Percentiles rank a stretch among this genome's conserved stretches.
phyloP scores from a whole-genome alignment of 1,140 invertebrate genomes.

The Drosophila albomicans region DNA sequence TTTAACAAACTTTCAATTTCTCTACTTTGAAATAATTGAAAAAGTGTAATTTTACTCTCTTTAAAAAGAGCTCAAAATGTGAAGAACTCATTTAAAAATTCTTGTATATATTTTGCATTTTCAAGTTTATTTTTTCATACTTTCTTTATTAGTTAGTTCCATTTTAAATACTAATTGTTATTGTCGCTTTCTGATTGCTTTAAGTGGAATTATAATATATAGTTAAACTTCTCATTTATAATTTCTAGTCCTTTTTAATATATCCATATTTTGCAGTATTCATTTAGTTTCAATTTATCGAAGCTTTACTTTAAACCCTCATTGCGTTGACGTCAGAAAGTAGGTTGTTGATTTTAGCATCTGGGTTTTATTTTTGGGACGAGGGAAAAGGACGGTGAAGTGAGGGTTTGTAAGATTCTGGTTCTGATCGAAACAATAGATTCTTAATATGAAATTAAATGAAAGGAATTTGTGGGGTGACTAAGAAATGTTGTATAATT shows the following conservation, averaged over 20 bases:
- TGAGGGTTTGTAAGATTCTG: background rate
- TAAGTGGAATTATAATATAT: background rate
- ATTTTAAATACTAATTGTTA: background rate
- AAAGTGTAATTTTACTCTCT: too few species aligned
- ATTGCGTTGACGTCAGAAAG: background rate
- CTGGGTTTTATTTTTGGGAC: background rate
- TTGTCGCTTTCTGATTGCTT: background rate
- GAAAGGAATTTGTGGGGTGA: background rate
- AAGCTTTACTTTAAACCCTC: background rate
- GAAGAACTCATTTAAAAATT: too few species aligned
- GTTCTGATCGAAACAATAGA: conserved; percentile 3
- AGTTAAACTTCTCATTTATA: too few species aligned
- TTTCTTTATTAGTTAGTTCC: too few species aligned
- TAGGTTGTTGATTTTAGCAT: background rate
- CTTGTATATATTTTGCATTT: too few species aligned
- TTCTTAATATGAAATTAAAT: background rate
- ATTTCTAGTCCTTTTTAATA: too few species aligned
- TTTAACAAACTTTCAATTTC: too few species aligned
- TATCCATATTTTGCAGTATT: background rate
- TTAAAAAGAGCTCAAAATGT: too few species aligned
- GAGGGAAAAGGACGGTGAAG: background rate
- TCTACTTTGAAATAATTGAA: too few species aligned
- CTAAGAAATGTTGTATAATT: background rate
- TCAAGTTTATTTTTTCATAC: too few species aligned
- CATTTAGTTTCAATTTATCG: background rate